phyloP scores from a whole-genome alignment of 64 coral and sea anemone genomes.

The Dendrophyllia cribrosa region DNA sequence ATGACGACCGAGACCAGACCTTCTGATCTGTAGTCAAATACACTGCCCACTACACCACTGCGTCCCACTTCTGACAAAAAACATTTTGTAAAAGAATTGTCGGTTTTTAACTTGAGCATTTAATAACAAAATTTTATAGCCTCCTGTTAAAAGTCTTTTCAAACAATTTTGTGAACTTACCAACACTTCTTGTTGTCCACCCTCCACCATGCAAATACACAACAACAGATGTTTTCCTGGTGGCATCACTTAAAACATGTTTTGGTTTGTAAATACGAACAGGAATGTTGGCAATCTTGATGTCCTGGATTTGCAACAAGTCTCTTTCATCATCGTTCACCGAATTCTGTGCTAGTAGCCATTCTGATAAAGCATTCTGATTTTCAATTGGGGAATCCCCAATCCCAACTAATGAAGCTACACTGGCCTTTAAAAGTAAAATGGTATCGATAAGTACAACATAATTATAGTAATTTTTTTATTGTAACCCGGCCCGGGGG shows the following conservation, averaged over 20 bases:
- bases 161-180: conserved; percentile 12
- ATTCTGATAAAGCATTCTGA: neutral
- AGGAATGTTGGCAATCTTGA: conserved; percentile 73
- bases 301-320: conserved; percentile 56
- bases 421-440: neutral
- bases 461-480: too few relatives aligned
- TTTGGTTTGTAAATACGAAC: conserved; percentile 84
- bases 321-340: conserved; percentile 1
- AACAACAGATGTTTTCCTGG: conserved; percentile 48
- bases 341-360: neutral
- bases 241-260: neutral
- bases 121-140: too few relatives aligned
- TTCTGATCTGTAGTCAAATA: too few relatives aligned
- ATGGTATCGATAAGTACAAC: too few relatives aligned
- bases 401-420: conserved; percentile 53
- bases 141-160: too few relatives aligned
- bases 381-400: conserved; percentile 33
- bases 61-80: too few relatives aligned
- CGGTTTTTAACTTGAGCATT: too few relatives aligned
- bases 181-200: conserved; percentile 71
- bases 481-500: too few relatives aligned
- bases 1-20: too few relatives aligned
- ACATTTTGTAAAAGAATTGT: too few relatives aligned
- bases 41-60: too few relatives aligned
- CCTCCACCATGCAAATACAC: conserved; percentile 87